Evolutionary conservation across 2,113 vertebrate genomes (phyloP).

Genomic region (Clarias gariepinus): DNA sequence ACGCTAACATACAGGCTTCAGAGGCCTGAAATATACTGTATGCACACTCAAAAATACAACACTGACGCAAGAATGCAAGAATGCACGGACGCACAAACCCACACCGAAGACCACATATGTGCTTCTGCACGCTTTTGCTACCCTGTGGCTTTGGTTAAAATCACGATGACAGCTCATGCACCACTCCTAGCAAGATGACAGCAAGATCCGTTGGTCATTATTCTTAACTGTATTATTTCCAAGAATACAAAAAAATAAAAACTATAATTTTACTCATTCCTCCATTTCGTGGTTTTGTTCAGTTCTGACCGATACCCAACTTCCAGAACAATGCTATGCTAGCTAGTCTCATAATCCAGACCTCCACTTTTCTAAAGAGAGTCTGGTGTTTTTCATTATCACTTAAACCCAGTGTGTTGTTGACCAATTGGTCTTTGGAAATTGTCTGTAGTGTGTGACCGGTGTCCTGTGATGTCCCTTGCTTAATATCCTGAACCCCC

Average conservation of each 20-base stretch:
- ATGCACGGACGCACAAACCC: neutral
- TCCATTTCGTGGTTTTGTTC: neutral
- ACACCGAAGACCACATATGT: conserved; percentile 1
- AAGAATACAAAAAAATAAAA: conserved; percentile 44
- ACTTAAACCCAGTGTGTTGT: too few species aligned
- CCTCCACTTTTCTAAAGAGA: neutral
- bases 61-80: neutral
- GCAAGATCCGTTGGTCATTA: conserved; percentile 57
- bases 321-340: neutral
- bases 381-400: neutral
- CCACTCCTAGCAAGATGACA: conserved; percentile 44
- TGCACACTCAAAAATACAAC: conserved; percentile 19
- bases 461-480: too few species aligned
- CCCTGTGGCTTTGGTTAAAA: neutral
- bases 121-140: neutral
- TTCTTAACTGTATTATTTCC: conserved; percentile 52
- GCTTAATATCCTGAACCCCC: too few species aligned
- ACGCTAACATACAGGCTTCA: neutral
- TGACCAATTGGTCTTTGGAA: too few species aligned
- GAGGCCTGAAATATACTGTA: conserved; percentile 32
- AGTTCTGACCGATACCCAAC: neutral
- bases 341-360: neutral
- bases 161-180: conserved; percentile 38
- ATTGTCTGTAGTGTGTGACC: too few species aligned
- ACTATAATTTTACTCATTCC: conserved; percentile 44